Conservation (phyloP, 2,797 vertebrate species). For the Esox masquinongy region DNA sequence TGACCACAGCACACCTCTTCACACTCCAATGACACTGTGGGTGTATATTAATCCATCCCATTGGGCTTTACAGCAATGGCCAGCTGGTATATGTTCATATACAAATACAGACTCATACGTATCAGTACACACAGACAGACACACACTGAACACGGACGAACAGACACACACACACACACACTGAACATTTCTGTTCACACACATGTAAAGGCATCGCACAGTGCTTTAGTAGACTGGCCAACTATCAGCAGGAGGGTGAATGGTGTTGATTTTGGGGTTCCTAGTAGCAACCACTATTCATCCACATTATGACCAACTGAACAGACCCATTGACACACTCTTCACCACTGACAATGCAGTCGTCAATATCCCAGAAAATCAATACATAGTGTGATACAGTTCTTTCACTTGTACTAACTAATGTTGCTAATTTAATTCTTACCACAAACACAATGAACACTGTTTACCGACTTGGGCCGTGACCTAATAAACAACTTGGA, state of each 20-base stretch:
- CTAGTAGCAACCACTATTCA: slow-evolving; percentile 18
- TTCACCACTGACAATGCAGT: neutral
- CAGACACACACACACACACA: slow-evolving; percentile 12
- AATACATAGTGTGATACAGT: neutral
- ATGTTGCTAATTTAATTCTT: too few relatives aligned
- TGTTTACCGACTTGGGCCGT: too few relatives aligned
- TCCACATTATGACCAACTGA: slow-evolving; percentile 19
- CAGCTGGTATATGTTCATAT: slow-evolving; percentile 15
- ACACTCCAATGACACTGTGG: slow-evolving; percentile 6
- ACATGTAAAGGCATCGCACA: neutral
- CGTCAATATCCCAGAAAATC: neutral
- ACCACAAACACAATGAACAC: too few relatives aligned
- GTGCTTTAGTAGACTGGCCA: neutral
- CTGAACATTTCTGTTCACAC: neutral
- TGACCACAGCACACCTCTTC: slow-evolving; percentile 8
- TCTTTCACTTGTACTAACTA: too few relatives aligned
- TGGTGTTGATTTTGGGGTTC: slow-evolving; percentile 20
- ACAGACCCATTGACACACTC: slow-evolving; percentile 13
- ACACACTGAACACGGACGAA: neutral
- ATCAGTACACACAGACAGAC: neutral
- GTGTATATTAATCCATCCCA: slow-evolving; percentile 12
- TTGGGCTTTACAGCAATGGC: slow-evolving; percentile 17
- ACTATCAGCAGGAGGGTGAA: neutral
- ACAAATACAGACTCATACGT: neutral
- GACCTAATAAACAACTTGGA: too few relatives aligned